Conservation (phyloP, 2,797 vertebrate genomes). For the Serranus cabrilla region DNA sequence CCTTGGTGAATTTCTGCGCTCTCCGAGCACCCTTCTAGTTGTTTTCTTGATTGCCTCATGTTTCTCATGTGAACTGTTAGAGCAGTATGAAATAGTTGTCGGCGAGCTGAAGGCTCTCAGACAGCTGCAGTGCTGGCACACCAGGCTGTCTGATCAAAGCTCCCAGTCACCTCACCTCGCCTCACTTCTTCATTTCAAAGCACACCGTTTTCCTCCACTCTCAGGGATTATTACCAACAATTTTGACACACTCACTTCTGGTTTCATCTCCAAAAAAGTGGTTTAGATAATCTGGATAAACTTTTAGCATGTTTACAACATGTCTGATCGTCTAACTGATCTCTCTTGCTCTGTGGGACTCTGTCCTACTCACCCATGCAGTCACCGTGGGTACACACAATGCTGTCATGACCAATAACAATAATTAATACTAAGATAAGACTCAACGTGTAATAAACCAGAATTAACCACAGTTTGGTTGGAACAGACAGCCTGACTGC, state of each 20-base stretch:
- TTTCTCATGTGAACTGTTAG: background rate
- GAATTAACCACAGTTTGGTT: too few species aligned
- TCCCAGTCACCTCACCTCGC: conserved; percentile 27
- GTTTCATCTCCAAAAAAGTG: conserved; percentile 16
- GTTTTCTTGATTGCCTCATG: conserved; percentile 2
- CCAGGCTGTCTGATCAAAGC: conserved; percentile 48
- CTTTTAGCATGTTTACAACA: background rate
- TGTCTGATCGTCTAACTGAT: background rate
- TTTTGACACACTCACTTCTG: conserved; percentile 11
- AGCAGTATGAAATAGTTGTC: conserved; percentile 18
- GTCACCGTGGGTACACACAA: background rate
- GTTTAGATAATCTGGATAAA: background rate
- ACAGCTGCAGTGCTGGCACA: conserved; percentile 50
- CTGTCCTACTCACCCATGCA: background rate
- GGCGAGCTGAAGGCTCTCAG: conserved; percentile 23
- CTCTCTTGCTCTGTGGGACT: background rate
- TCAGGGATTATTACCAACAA: conserved; percentile 20
- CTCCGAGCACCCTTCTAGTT: background rate
- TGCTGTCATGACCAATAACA: background rate
- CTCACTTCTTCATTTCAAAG: conserved; percentile 54
- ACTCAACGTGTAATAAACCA: background rate
- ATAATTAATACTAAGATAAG: background rate
- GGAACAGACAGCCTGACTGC: too few species aligned
- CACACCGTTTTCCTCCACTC: conserved; percentile 22
- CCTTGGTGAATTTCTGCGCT: too few species aligned